These are phyloP conservation scores for Malacoctenus gilli DNA, from an alignment of 2,797 vertebrate species.

Conservation along the genomic window DNA sequence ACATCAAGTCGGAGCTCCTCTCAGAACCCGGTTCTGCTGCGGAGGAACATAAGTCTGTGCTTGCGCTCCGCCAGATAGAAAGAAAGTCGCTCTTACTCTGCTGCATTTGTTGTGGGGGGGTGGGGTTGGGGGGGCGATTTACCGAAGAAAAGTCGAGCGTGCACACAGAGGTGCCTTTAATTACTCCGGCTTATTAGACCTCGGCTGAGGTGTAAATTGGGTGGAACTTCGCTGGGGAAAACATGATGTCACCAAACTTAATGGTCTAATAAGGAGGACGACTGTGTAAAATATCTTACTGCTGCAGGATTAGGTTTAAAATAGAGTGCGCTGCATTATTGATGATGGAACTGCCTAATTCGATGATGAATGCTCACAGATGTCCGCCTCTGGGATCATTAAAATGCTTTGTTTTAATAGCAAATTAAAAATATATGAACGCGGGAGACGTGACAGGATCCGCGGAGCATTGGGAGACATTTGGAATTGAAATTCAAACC, in stretches of 20 bases:
- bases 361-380: background rate
- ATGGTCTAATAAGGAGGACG: slow-evolving; percentile 1
- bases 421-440: too few relatives aligned
- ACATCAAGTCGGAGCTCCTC: too few relatives aligned
- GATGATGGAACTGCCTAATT: background rate
- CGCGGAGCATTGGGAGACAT: too few relatives aligned
- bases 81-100: background rate
- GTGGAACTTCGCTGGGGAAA: slow-evolving; percentile 1
- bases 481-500: too few relatives aligned
- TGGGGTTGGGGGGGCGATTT: background rate
- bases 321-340: background rate
- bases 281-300: background rate
- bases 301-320: slow-evolving; percentile 3
- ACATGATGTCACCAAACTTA: slow-evolving; percentile 7
- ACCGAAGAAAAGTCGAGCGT: background rate
- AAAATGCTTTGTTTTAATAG: background rate
- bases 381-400: background rate
- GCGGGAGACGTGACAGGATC: too few relatives aligned
- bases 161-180: background rate
- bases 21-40: too few relatives aligned
- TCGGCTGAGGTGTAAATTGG: background rate
- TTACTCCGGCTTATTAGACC: slow-evolving; percentile 10
- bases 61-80: too few relatives aligned
- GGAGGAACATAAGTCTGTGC: too few relatives aligned
- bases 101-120: background rate